phyloP scores from a whole-genome alignment of 2,888 invertebrate genomes.

The Vesta saturnalis region DNA sequence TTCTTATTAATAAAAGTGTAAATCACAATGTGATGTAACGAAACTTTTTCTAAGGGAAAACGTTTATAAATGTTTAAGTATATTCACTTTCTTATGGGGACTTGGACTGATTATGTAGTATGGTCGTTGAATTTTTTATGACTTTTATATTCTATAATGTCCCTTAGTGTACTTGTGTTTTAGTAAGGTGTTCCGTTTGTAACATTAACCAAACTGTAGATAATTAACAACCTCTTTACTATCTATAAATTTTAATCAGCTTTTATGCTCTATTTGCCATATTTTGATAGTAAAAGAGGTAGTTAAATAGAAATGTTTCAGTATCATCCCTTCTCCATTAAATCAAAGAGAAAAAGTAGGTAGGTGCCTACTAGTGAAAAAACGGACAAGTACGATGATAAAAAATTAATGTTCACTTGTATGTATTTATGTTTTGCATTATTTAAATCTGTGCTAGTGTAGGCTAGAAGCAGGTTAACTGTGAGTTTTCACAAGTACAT shows the following conservation, averaged over 20 bases:
- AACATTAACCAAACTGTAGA: not conserved
- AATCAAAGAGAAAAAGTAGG: constrained; percentile 30
- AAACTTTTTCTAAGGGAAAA: not conserved
- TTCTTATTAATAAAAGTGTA: constrained; percentile 5
- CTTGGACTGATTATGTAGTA: not conserved
- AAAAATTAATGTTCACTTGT: constrained; percentile 52
- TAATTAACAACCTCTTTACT: not conserved
- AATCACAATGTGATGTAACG: constrained; percentile 2
- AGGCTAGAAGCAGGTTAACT: constrained; percentile 53
- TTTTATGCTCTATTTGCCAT: too few species aligned
- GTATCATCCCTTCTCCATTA: constrained; percentile 12
- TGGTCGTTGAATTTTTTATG: constrained; percentile 1
- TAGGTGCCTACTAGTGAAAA: constrained; percentile 36
- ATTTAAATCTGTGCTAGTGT: constrained; percentile 46
- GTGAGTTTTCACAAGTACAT: constrained; percentile 61
- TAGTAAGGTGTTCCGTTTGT: not conserved
- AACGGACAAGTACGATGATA: constrained; percentile 35
- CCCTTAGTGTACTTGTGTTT: not conserved
- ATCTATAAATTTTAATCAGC: not conserved
- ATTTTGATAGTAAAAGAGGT: not conserved
- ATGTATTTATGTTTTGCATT: constrained; percentile 54
- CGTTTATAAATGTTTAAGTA: not conserved
- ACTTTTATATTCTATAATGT: constrained; percentile 5
- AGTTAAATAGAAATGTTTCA: constrained; percentile 13
- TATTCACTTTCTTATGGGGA: not conserved